These are phyloP conservation scores for Conus ventricosus DNA, from an alignment of 1,140 invertebrate species.

Conservation along the genomic window DNA sequence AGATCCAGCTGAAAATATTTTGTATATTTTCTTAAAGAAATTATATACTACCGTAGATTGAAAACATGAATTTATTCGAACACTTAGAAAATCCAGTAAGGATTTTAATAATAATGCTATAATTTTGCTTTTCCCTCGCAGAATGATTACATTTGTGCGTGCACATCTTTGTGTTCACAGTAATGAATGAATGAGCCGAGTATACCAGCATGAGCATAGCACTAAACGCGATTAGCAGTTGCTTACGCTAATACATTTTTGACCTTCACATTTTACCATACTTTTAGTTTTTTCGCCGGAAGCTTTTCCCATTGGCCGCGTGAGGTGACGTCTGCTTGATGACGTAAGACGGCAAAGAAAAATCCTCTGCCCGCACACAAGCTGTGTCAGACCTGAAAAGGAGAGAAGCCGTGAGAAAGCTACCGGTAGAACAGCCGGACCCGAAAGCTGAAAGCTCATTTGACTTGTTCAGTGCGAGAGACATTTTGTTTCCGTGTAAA, in stretches of 20 bases:
- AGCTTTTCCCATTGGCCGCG: background rate
- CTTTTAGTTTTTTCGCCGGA: background rate
- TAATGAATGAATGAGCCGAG: too few relatives aligned
- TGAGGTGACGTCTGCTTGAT: slow-evolving; percentile 26
- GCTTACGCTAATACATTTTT: background rate
- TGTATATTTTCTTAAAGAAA: too few relatives aligned
- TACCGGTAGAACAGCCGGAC: background rate
- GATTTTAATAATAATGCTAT: too few relatives aligned
- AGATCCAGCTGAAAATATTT: too few relatives aligned
- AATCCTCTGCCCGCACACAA: slow-evolving; percentile 24
- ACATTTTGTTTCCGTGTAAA: background rate
- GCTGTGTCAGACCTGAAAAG: slow-evolving; percentile 24
- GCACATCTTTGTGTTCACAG: too few relatives aligned
- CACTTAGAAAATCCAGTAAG: too few relatives aligned
- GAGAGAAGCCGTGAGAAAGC: background rate
- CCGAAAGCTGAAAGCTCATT: background rate
- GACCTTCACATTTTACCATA: background rate
- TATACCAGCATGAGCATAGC: too few relatives aligned
- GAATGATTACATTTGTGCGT: too few relatives aligned
- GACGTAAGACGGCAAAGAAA: slow-evolving; percentile 32
- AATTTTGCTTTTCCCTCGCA: too few relatives aligned
- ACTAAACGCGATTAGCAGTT: too few relatives aligned
- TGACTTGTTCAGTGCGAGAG: background rate
- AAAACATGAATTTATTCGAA: too few relatives aligned
- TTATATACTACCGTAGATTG: too few relatives aligned